phyloP scores from a whole-genome alignment of 2,113 vertebrate species.

The Cnemophilus loriae region DNA sequence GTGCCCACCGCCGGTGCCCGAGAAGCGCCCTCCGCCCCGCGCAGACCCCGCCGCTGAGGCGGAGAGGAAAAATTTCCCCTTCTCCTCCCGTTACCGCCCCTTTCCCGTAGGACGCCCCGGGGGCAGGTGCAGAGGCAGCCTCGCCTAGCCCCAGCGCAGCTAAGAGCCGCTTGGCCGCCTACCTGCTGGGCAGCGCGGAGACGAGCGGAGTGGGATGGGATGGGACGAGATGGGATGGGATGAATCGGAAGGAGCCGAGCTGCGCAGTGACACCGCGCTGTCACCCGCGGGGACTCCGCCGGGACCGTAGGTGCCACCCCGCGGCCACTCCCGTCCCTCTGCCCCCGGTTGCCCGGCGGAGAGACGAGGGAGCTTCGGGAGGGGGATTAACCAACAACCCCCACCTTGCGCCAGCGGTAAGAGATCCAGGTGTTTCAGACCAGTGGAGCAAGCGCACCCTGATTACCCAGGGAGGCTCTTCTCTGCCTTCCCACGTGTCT shows the following conservation, averaged over 20 bases:
- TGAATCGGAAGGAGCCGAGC: background rate
- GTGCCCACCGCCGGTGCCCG: background rate
- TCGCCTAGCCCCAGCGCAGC: background rate
- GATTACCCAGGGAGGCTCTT: too few relatives aligned
- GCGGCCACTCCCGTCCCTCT: background rate
- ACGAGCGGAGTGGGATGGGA: too few relatives aligned
- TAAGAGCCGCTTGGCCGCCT: background rate
- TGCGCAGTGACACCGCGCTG: background rate
- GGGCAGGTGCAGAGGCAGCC: background rate
- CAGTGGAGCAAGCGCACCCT: fast-evolving
- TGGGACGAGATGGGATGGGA: background rate
- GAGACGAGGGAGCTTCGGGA: background rate
- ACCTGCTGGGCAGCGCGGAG: background rate
- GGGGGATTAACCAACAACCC: too few relatives aligned
- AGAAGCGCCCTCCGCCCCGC: background rate
- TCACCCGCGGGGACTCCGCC: background rate
- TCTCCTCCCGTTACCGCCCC: background rate
- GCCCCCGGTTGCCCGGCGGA: background rate
- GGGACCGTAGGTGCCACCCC: background rate
- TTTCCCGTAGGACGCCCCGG: background rate
- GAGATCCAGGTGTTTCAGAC: background rate
- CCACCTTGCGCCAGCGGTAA: fast-evolving
- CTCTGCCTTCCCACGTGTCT: background rate
- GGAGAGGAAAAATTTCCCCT: fast-evolving
- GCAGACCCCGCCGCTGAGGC: background rate